Evolutionary conservation across 2,113 vertebrate species (phyloP).

Genomic region (Picathartes gymnocephalus): DNA sequence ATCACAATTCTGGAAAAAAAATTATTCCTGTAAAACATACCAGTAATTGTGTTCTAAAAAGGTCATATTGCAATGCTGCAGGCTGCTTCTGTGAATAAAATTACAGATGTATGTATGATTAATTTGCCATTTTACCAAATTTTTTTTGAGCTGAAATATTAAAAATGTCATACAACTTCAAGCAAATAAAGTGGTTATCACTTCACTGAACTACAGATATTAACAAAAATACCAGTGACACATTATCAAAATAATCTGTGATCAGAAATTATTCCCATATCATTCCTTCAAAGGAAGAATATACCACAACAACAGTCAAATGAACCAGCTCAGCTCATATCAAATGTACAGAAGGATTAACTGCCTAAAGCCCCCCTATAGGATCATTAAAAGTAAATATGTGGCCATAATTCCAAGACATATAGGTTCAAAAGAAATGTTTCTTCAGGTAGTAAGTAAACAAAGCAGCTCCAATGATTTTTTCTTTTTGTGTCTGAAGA

Average conservation of each 20-base stretch:
- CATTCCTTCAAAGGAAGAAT: not conserved
- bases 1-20: not conserved
- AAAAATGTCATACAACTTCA: not conserved
- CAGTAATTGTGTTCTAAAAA: not conserved
- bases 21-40: not conserved
- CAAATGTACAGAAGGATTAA: fast-evolving
- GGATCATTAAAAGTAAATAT: not conserved
- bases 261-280: not conserved
- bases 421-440: not conserved
- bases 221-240: not conserved
- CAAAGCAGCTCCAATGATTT: not conserved
- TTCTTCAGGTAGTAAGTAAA: not conserved
- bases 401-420: not conserved
- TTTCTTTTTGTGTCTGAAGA: not conserved
- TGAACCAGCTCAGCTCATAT: not conserved
- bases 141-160: not conserved
- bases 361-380: not conserved
- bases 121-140: not conserved
- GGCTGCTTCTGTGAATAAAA: not conserved
- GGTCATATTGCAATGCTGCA: not conserved
- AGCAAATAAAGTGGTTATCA: not conserved
- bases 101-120: not conserved
- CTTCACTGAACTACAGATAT: not conserved
- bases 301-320: not conserved
- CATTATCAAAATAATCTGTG: not conserved